Conservation (phyloP, 2,797 vertebrate genomes). For the Sarcoramphus papa region DNA sequence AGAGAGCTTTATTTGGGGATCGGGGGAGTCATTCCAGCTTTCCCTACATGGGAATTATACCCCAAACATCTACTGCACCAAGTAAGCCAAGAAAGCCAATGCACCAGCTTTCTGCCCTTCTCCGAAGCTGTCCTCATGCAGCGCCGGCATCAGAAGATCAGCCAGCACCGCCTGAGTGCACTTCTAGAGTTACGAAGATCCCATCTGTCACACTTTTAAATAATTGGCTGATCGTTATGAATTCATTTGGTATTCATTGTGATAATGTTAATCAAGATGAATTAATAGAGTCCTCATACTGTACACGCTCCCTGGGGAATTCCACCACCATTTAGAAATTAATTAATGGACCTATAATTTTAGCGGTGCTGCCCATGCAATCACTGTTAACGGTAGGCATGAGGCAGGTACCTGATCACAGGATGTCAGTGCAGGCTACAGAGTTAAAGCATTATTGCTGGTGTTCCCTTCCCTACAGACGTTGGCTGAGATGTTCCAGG, state of each 20-base stretch:
- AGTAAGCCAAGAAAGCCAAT: not conserved
- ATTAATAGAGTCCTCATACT: slow-evolving; percentile 58
- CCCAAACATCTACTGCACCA: not conserved
- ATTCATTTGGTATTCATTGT: slow-evolving; percentile 63
- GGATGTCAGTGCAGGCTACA: not conserved
- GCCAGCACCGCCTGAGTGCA: not conserved
- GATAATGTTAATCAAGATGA: slow-evolving; percentile 65
- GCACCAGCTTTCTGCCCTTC: not conserved
- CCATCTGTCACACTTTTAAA: slow-evolving; percentile 60
- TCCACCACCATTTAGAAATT: slow-evolving; percentile 23
- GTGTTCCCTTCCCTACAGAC: not conserved
- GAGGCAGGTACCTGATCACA: not conserved
- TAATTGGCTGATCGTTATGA: slow-evolving; percentile 55
- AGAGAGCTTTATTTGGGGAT: not conserved
- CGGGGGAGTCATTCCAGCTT: not conserved
- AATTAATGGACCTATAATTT: slow-evolving; percentile 53
- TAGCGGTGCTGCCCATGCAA: slow-evolving; percentile 27
- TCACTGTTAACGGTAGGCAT: not conserved
- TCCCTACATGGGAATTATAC: not conserved
- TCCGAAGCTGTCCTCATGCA: not conserved
- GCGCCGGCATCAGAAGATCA: not conserved
- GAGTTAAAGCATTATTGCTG: not conserved
- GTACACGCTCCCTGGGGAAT: slow-evolving; percentile 18
- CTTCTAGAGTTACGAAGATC: not conserved
- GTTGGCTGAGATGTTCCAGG: not conserved